phyloP scores from a whole-genome alignment of 1,140 invertebrate genomes.

The Eumeta japonica region DNA sequence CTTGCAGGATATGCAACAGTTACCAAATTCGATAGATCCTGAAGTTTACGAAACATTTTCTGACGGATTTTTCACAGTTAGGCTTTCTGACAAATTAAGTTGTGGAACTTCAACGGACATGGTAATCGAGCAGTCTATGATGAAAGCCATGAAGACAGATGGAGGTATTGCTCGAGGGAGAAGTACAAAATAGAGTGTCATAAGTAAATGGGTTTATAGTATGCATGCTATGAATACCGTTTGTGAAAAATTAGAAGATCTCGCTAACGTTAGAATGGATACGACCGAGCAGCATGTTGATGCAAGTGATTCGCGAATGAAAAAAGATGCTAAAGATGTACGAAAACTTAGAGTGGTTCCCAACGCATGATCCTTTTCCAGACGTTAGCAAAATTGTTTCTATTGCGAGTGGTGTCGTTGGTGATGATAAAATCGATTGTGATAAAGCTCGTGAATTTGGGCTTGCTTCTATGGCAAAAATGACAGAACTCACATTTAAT shows the following conservation, averaged over 20 bases:
- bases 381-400: constrained; percentile 32
- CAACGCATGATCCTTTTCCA: constrained; percentile 26
- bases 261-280: constrained; percentile 23
- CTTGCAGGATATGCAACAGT: constrained; percentile 34
- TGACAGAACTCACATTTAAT: constrained; percentile 24
- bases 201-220: constrained; percentile 33
- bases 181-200: constrained; percentile 30
- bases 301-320: constrained; percentile 28
- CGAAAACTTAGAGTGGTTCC: constrained; percentile 35
- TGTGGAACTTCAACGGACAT: constrained; percentile 39
- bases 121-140: constrained; percentile 37
- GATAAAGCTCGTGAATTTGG: constrained; percentile 35
- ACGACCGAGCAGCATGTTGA: constrained; percentile 46
- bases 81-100: constrained; percentile 40
- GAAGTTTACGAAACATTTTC: constrained; percentile 34
- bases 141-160: constrained; percentile 41
- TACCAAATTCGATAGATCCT: constrained; percentile 24
- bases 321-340: constrained; percentile 32
- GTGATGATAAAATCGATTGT: constrained; percentile 35
- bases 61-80: constrained; percentile 31
- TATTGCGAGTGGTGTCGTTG: constrained; percentile 34
- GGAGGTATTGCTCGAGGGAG: constrained; percentile 31
- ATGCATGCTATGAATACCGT: constrained; percentile 23
- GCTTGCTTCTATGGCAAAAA: constrained; percentile 18
- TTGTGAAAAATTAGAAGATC: constrained; percentile 28